Evolutionary conservation across 2,888 invertebrate genomes (phyloP).

Genomic region (Hyles lineata): DNA sequence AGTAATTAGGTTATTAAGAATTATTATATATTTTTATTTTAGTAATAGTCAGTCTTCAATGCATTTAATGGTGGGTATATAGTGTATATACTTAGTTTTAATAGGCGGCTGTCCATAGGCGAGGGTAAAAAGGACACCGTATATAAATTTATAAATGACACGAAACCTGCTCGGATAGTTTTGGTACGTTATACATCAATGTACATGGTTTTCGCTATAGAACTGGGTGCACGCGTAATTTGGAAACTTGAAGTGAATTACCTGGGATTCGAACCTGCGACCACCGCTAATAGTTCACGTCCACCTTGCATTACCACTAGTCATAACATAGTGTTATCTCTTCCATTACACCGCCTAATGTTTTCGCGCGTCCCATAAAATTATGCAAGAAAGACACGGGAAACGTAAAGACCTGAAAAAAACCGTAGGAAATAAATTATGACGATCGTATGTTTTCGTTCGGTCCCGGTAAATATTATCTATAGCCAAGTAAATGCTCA

Average conservation of each 20-base stretch:
- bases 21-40: no score
- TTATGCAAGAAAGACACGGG: slow-evolving; percentile 32
- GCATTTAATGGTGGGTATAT: no score
- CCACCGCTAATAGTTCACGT: neutral
- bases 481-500: slow-evolving; percentile 24
- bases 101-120: no score
- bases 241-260: no score
- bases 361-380: slow-evolving; percentile 35
- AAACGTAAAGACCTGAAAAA: slow-evolving; percentile 30
- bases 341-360: neutral
- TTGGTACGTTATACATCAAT: no score
- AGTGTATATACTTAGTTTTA: no score
- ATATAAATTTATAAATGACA: no score
- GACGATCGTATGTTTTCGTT: slow-evolving; percentile 24
- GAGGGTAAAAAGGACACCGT: no score
- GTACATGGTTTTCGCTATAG: no score
- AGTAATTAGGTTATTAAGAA: no score
- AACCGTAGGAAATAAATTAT: slow-evolving; percentile 29
- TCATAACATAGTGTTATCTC: neutral
- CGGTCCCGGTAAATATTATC: slow-evolving; percentile 28
- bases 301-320: neutral
- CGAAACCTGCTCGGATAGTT: no score
- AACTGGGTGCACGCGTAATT: neutral
- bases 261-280: neutral
- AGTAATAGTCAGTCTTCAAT: no score